Base-by-base conservation (phyloP, 2,888 invertebrate genomes). In the Junonia oenone region DNA sequence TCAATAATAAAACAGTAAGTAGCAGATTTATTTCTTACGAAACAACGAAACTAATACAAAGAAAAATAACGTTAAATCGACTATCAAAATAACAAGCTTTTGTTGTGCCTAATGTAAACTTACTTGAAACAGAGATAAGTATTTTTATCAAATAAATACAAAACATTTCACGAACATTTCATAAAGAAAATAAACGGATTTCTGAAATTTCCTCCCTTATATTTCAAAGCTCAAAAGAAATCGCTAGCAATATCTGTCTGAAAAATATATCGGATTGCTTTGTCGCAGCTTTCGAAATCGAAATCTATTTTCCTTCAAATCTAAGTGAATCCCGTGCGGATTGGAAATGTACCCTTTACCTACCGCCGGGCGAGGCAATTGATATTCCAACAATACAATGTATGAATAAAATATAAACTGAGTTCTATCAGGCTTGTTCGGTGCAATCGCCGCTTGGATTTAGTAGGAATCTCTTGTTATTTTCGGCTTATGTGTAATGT, bases 281-380 rank as follows among this genome's bases (percentile, higher is more conserved):
- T 90, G 90, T 90, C 89, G 89, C 87, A 88, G 90, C 89, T 88
- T 88, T 88, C 81, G 81, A 88, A 89, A 89, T 89, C 90, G 88
- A 90, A 89, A 90, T 90, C 89, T 90, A 90, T 90, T 89, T 90
- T 90, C 90, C 90, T 89, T 90, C 90, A 89, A 90, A 90, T 89
- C 90, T 90, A 90, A 90, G 90, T 88, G 90, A 90, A 90, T 90
- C 90, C 90, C 90, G 87, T 83, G 90, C 85, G 90, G 89, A 89
- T 90, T 89, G 90, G 86, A 88, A 89, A 85, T 84, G 87, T 90
- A 90, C 89, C 89, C 90, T 90, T 90, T 90, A 88, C 89, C 89
- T 89, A 89, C 89, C 86, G 86, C 78, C 88, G 87, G 86, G 89
- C 81, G 87, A 84, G 87, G 81, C 90, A 89, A 90, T 90, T 90